Percentiles rank a stretch among this genome's conserved stretches.
phyloP scores from a whole-genome alignment of 2,888 invertebrate species.

The Lepidocyrtoides sp. region DNA sequence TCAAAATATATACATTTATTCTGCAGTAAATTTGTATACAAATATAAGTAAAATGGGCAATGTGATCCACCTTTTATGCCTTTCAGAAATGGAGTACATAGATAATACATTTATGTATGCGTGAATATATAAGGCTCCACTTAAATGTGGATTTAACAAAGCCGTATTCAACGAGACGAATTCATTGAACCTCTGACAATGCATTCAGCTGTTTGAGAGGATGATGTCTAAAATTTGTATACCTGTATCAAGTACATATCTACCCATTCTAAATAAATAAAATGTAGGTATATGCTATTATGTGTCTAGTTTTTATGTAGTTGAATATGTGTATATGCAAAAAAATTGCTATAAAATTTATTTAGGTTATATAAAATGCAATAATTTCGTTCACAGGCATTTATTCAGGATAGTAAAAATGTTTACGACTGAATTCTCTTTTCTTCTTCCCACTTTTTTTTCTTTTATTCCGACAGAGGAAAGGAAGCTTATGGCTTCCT shows the following conservation, averaged over 20 bases:
- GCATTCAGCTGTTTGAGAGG: background rate
- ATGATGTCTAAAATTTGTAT: too few relatives aligned
- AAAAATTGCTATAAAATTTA: background rate
- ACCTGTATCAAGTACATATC: too few relatives aligned
- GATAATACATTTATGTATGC: slow-evolving; percentile 25
- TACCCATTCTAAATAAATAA: too few relatives aligned
- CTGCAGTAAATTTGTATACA: background rate
- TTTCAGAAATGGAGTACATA: background rate
- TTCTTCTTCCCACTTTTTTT: background rate
- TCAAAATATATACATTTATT: background rate
- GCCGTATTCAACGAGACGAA: background rate
- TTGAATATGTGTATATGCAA: background rate
- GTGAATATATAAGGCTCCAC: background rate
- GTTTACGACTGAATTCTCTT: slow-evolving; percentile 43
- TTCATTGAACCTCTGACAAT: slow-evolving; percentile 15
- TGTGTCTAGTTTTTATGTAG: background rate
- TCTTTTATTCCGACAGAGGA: background rate
- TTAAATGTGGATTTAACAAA: slow-evolving; percentile 28
- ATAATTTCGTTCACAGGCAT: slow-evolving; percentile 33
- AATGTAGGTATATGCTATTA: background rate
- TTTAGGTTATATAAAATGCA: background rate
- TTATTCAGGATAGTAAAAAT: slow-evolving; percentile 54
- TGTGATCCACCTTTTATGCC: background rate
- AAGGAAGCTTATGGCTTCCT: slow-evolving; percentile 64
- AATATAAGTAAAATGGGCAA: background rate